Percentiles rank a stretch among this genome's conserved stretches.
phyloP scores from a whole-genome alignment of 2,888 invertebrate genomes.

The Epinotia bilunana region DNA sequence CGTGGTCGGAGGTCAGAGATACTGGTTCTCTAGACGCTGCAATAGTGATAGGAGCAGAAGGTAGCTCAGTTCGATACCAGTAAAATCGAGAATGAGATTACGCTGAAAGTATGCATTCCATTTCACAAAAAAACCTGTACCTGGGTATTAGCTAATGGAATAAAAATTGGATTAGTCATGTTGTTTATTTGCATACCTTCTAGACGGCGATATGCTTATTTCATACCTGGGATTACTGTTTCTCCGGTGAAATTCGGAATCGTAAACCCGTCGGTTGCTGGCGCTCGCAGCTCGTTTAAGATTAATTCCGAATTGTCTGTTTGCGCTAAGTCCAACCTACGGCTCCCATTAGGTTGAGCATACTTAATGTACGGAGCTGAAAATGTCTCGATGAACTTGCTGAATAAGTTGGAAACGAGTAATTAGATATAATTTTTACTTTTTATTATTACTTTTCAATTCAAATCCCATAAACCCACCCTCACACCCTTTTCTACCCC shows the following conservation, averaged over 20 bases:
- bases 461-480: too few relatives aligned
- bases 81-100: neutral
- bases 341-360: slow-evolving; percentile 39
- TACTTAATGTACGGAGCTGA: slow-evolving; percentile 36
- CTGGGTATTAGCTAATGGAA: neutral
- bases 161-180: neutral
- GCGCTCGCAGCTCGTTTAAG: slow-evolving; percentile 48
- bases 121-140: neutral
- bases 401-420: neutral
- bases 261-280: slow-evolving; percentile 22
- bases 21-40: too few relatives aligned
- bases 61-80: neutral
- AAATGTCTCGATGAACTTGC: slow-evolving; percentile 1
- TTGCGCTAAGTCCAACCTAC: slow-evolving; percentile 35
- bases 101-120: neutral
- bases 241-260: slow-evolving; percentile 19
- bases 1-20: neutral
- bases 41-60: neutral
- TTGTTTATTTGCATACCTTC: neutral
- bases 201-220: neutral
- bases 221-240: slow-evolving; percentile 1
- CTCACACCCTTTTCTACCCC: too few relatives aligned
- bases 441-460: too few relatives aligned
- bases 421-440: neutral
- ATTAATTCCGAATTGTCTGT: slow-evolving; percentile 51